A percentile compares a stretch with the other conserved stretches of the same genome.
phyloP scores from a whole-genome alignment of 2,113 vertebrate genomes.

The Pipra filicauda region DNA sequence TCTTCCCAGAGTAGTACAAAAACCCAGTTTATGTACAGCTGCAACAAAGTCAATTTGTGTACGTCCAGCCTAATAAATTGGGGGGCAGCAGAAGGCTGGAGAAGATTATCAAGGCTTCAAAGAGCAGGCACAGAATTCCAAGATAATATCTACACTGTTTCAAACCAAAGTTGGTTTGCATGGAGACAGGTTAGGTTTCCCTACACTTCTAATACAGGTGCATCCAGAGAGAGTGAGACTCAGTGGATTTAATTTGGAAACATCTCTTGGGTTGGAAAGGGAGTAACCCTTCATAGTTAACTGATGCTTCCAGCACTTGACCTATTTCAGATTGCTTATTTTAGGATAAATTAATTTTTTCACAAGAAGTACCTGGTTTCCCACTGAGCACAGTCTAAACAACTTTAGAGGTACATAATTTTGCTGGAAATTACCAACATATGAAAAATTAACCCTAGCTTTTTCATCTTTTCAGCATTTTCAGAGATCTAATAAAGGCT shows the following conservation, averaged over 20 bases:
- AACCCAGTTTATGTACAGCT: background rate
- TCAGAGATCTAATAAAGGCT: background rate
- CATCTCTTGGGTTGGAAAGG: background rate
- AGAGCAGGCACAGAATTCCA: background rate
- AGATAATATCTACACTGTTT: background rate
- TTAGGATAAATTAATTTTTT: background rate
- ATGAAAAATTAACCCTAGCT: background rate
- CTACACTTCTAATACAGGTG: background rate
- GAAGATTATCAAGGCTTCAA: background rate
- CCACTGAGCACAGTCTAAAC: background rate
- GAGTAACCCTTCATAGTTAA: background rate
- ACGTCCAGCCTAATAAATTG: background rate
- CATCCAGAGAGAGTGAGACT: background rate
- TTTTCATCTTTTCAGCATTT: background rate
- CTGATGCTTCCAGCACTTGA: background rate
- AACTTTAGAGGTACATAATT: background rate
- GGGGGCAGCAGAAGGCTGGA: rapidly evolving
- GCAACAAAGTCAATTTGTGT: background rate
- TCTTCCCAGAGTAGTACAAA: background rate
- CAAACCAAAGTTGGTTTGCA: background rate
- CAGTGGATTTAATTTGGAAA: background rate
- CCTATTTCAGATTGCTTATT: background rate
- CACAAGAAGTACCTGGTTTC: background rate
- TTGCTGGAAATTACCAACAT: background rate
- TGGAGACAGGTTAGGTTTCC: background rate